These are phyloP conservation scores for Mythimna impura DNA, from an alignment of 2,888 invertebrate species.

Conservation along the genomic window DNA sequence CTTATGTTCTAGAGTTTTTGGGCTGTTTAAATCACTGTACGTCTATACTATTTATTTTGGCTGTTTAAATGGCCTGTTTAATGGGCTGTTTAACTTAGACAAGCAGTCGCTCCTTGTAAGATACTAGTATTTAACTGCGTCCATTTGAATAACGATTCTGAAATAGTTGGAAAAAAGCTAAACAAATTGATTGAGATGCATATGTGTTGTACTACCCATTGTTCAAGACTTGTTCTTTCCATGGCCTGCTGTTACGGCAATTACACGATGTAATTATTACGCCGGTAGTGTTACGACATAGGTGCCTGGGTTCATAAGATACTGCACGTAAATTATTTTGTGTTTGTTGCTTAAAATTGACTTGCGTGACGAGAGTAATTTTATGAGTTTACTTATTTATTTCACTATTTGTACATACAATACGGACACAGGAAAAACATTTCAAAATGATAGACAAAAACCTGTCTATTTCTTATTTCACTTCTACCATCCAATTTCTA, in stretches of 20 bases:
- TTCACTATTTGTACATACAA: too few relatives aligned
- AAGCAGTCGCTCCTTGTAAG: neutral
- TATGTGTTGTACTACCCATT: slow-evolving; percentile 46
- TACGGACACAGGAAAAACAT: neutral
- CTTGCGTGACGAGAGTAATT: neutral
- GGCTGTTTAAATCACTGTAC: neutral
- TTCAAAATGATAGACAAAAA: neutral
- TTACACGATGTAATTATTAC: slow-evolving; percentile 66
- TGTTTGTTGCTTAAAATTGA: neutral
- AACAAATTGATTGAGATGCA: neutral
- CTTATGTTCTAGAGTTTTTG: neutral
- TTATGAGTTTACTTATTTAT: neutral
- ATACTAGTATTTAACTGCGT: neutral
- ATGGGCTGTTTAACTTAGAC: neutral
- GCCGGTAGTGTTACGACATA: slow-evolving; percentile 40
- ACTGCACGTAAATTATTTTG: slow-evolving; percentile 9
- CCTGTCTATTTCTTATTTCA: neutral
- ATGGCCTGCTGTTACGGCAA: slow-evolving; percentile 59
- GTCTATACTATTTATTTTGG: too few relatives aligned
- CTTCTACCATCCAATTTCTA: neutral
- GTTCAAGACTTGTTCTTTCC: slow-evolving; percentile 60
- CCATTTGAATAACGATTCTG: neutral
- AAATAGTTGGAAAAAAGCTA: neutral
- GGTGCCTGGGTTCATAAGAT: neutral
- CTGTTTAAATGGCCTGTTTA: too few relatives aligned